Evolutionary conservation across 2,888 invertebrate genomes (phyloP).

Genomic region (Mythimna pallens): DNA sequence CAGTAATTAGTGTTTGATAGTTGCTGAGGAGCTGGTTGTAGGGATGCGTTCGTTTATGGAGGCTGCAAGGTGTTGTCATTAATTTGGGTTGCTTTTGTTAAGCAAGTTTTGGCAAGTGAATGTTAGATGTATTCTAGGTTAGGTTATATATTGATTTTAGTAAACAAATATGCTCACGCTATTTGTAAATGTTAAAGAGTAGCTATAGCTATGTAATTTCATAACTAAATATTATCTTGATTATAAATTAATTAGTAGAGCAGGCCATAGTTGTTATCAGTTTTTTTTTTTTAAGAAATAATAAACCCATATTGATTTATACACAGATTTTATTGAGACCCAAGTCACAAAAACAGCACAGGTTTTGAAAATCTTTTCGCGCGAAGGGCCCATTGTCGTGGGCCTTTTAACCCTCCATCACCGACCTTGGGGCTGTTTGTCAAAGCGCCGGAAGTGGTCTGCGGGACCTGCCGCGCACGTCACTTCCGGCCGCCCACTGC

Average conservation of each 20-base stretch:
- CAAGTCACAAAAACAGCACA: constrained; percentile 33
- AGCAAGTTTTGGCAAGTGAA: background rate
- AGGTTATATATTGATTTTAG: background rate
- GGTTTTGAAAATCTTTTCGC: constrained; percentile 43
- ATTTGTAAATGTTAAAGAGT: too few species aligned
- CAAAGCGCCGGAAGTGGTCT: constrained; percentile 82
- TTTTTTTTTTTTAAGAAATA: background rate
- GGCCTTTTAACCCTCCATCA: constrained; percentile 68
- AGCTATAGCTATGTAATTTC: too few species aligned
- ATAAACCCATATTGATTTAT: background rate
- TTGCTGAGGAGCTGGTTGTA: constrained; percentile 3
- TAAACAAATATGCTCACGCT: too few species aligned
- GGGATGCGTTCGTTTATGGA: constrained; percentile 1
- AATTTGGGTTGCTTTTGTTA: background rate
- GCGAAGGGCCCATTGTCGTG: constrained; percentile 37
- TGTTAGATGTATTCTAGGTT: background rate
- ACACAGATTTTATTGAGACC: constrained; percentile 17
- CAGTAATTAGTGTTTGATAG: constrained; percentile 35
- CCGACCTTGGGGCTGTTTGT: constrained; percentile 77
- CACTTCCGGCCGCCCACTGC: constrained; percentile 74
- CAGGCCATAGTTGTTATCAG: background rate
- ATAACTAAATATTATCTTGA: background rate
- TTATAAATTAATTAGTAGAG: background rate
- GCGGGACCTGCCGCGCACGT: constrained; percentile 72
- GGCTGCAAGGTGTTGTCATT: background rate